phyloP scores from a whole-genome alignment of 2,888 invertebrate species.

The Hirtodrosophila trivittata region DNA sequence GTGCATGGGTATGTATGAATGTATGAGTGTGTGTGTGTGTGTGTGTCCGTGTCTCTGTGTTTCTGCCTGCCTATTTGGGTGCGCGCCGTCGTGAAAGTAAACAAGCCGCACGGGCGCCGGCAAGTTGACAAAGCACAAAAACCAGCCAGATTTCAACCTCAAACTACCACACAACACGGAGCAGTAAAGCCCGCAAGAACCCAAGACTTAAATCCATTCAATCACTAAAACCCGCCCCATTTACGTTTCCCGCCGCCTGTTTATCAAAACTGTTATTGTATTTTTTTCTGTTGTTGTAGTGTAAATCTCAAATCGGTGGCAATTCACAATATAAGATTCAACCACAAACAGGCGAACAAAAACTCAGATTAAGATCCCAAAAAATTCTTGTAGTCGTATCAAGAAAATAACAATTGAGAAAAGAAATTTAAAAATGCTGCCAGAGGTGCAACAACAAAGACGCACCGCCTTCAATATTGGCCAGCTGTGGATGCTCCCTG shows the following conservation, averaged over 20 bases:
- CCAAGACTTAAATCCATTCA: slow-evolving; percentile 34
- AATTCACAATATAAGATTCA: slow-evolving; percentile 30
- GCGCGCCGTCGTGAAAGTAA: slow-evolving; percentile 58
- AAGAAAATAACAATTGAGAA: background rate
- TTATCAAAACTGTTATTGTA: slow-evolving; percentile 25
- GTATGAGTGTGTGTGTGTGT: slow-evolving; percentile 2
- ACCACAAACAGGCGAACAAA: slow-evolving; percentile 13
- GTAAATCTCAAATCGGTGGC: slow-evolving; percentile 34
- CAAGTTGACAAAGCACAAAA: slow-evolving; percentile 32
- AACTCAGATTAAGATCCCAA: slow-evolving; percentile 15
- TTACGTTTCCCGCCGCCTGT: slow-evolving; percentile 11
- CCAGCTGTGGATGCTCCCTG: slow-evolving; percentile 58
- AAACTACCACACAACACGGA: slow-evolving; percentile 8
- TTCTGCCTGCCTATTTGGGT: slow-evolving; percentile 12
- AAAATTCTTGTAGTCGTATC: too few species aligned
- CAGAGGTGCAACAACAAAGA: slow-evolving; percentile 43
- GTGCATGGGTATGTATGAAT: slow-evolving; percentile 16
- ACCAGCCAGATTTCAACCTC: slow-evolving; percentile 18
- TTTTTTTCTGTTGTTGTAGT: slow-evolving; percentile 32
- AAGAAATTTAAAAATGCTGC: slow-evolving; percentile 43
- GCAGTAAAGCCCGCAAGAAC: slow-evolving; percentile 8
- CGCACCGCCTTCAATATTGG: slow-evolving; percentile 25
- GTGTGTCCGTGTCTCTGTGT: background rate
- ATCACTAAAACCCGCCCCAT: slow-evolving; percentile 27
- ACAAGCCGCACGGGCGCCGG: slow-evolving; percentile 66